Evolutionary conservation across 2,888 invertebrate genomes (phyloP).

Genomic region (Hyposoter dolosus): DNA sequence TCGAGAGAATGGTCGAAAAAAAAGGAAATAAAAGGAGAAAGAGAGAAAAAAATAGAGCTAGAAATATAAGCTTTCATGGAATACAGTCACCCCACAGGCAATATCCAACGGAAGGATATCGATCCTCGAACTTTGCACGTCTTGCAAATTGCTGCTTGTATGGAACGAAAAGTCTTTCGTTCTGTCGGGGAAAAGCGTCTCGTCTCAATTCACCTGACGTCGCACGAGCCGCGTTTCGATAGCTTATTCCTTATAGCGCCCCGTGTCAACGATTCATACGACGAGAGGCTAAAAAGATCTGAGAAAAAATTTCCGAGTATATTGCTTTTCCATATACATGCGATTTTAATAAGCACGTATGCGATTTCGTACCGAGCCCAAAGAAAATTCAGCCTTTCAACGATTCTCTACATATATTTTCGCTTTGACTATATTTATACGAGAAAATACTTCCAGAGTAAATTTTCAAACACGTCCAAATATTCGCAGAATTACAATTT

Average conservation of each 20-base stretch:
- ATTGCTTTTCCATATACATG: conserved; percentile 21
- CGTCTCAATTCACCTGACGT: conserved; percentile 38
- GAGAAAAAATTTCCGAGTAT: conserved; percentile 30
- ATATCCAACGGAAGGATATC: conserved; percentile 66
- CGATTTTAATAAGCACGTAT: conserved; percentile 13
- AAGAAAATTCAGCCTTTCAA: conserved; percentile 1
- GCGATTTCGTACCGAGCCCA: background rate
- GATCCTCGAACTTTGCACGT: conserved; percentile 57
- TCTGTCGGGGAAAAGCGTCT: background rate
- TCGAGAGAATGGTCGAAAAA: background rate
- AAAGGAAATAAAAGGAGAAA: conserved; percentile 19
- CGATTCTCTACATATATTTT: background rate
- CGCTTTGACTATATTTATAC: background rate
- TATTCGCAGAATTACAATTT: too few relatives aligned
- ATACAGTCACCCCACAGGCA: conserved; percentile 57
- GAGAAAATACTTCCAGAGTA: too few relatives aligned
- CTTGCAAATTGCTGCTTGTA: conserved; percentile 61
- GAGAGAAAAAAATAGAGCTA: conserved; percentile 4
- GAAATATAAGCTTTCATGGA: conserved; percentile 38
- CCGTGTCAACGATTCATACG: conserved; percentile 32
- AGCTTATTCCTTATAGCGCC: conserved; percentile 50
- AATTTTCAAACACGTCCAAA: too few relatives aligned
- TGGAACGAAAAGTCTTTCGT: conserved; percentile 33
- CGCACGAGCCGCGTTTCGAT: conserved; percentile 35
- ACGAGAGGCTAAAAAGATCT: conserved; percentile 38